phyloP scores from a whole-genome alignment of 1,140 invertebrate genomes.

The Megalopta genalis region DNA sequence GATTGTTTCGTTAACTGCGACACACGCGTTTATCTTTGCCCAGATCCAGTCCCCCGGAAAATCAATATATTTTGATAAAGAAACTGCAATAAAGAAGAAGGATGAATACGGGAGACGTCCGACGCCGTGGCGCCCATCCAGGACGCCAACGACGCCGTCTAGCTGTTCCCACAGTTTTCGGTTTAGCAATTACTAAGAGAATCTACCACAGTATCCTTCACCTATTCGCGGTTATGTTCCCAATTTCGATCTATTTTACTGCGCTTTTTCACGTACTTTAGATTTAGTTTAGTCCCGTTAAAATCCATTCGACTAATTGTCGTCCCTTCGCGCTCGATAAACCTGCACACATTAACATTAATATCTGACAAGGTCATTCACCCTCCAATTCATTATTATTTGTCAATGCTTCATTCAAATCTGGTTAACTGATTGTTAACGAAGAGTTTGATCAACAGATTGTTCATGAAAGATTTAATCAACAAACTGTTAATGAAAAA shows the following conservation, averaged over 20 bases:
- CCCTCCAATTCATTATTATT: too few species aligned
- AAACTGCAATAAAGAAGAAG: conserved; percentile 16
- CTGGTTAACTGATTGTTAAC: too few species aligned
- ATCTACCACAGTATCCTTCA: conserved; percentile 19
- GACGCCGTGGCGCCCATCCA: conserved; percentile 62
- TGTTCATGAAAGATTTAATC: too few species aligned
- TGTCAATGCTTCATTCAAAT: too few species aligned
- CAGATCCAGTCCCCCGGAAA: conserved; percentile 2
- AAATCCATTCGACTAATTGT: too few species aligned
- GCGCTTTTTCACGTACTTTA: not conserved
- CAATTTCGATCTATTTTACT: not conserved
- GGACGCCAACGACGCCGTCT: conserved; percentile 55
- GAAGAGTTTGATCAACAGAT: too few species aligned
- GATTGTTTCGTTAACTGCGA: not conserved
- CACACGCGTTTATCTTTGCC: not conserved
- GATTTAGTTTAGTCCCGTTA: not conserved
- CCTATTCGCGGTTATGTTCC: conserved; percentile 20
- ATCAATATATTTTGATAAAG: conserved; percentile 15
- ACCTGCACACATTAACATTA: too few species aligned
- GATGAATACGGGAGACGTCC: conserved; percentile 52
- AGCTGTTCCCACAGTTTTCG: conserved; percentile 47
- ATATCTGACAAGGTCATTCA: too few species aligned
- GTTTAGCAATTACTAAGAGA: conserved; percentile 52
- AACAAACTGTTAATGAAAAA: too few species aligned
- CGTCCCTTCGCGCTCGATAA: too few species aligned